These are phyloP conservation scores for Phengaris arion DNA, from an alignment of 2,888 invertebrate species.

Conservation along the genomic window DNA sequence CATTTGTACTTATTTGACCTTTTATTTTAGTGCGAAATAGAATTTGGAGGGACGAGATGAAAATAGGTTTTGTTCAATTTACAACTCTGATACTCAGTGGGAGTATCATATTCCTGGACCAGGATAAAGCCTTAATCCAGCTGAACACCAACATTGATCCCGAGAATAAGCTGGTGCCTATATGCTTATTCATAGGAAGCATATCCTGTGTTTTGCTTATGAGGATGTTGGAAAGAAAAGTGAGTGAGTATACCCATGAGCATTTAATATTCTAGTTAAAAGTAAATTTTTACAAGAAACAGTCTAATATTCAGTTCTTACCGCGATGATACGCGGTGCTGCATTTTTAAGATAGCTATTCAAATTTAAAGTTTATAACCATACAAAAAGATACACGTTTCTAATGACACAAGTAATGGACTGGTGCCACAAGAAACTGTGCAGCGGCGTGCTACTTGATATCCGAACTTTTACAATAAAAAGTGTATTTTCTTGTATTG, in stretches of 20 bases:
- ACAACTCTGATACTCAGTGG: constrained; percentile 56
- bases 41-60: constrained; percentile 59
- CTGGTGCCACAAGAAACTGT: too few relatives aligned
- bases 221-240: constrained; percentile 56
- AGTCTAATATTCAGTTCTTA: too few relatives aligned
- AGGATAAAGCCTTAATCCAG: constrained; percentile 56
- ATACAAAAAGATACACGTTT: too few relatives aligned
- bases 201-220: constrained; percentile 43
- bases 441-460: too few relatives aligned
- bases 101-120: constrained; percentile 60
- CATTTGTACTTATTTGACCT: constrained; percentile 10
- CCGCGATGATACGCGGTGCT: too few relatives aligned
- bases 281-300: too few relatives aligned
- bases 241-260: constrained; percentile 41
- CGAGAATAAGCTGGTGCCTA: constrained; percentile 49
- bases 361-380: too few relatives aligned
- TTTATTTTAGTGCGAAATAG: constrained; percentile 55
- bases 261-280: neutral
- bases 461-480: too few relatives aligned
- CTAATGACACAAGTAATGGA: too few relatives aligned
- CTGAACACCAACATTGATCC: constrained; percentile 50
- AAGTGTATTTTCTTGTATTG: too few relatives aligned
- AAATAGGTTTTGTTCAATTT: constrained; percentile 55
- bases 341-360: too few relatives aligned
- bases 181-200: constrained; percentile 51